Conservation (phyloP, 2,888 invertebrate species). For the Colletes collaris region DNA sequence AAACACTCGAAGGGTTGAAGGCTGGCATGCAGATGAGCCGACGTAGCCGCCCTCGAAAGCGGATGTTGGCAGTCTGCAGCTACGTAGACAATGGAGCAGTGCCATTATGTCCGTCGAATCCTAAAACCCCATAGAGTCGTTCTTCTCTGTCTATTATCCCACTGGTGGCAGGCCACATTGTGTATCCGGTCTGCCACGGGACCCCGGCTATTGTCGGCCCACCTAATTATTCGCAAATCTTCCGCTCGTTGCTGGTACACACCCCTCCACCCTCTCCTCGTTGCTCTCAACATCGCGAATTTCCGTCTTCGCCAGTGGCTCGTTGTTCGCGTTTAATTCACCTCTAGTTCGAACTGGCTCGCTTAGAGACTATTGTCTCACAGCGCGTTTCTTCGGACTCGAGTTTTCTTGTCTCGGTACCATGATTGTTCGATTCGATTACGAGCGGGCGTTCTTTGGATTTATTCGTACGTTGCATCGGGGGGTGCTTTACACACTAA, state of each 20-base stretch:
- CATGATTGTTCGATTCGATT: background rate
- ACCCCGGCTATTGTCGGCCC: slow-evolving; percentile 75
- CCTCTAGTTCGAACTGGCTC: slow-evolving; percentile 37
- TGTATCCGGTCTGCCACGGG: slow-evolving; percentile 75
- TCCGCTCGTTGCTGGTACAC: slow-evolving; percentile 67
- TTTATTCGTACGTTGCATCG: no score
- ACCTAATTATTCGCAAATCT: slow-evolving; percentile 80
- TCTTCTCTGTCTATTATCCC: slow-evolving; percentile 75
- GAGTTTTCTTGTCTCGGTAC: background rate
- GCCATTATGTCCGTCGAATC: slow-evolving; percentile 78
- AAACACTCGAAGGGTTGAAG: slow-evolving; percentile 71
- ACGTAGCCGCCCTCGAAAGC: slow-evolving; percentile 71
- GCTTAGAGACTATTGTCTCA: slow-evolving; percentile 26
- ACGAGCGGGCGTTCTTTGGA: background rate
- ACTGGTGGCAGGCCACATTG: slow-evolving; percentile 76
- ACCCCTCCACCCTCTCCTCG: slow-evolving; percentile 24
- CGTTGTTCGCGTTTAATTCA: slow-evolving; percentile 48
- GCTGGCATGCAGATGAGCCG: slow-evolving; percentile 76
- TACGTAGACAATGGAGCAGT: slow-evolving; percentile 75
- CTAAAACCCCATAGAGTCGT: slow-evolving; percentile 77
- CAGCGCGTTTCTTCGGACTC: background rate
- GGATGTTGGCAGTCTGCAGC: slow-evolving; percentile 77
- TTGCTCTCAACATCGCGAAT: slow-evolving; percentile 49
- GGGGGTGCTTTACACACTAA: no score
- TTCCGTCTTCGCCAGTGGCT: slow-evolving; percentile 49